Conservation (phyloP, 2,888 invertebrate species). For the Tetanocera ferruginea region DNA sequence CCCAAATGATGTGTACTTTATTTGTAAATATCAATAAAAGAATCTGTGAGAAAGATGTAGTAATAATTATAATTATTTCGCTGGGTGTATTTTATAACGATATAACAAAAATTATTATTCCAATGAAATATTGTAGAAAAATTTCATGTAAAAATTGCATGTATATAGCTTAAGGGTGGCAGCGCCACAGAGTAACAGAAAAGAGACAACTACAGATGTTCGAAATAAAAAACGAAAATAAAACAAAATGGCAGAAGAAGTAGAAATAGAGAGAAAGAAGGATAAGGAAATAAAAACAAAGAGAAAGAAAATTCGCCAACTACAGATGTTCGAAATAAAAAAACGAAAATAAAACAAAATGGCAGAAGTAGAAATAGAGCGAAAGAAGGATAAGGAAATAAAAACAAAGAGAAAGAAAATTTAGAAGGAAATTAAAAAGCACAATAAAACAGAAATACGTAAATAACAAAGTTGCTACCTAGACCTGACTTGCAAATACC, state of each 20-base stretch:
- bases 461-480: neutral
- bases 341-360: slow-evolving; percentile 39
- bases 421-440: neutral
- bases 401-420: slow-evolving; percentile 7
- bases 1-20: too few species aligned
- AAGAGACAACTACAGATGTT: too few species aligned
- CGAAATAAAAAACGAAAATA: neutral
- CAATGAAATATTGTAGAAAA: too few species aligned
- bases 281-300: slow-evolving; percentile 5
- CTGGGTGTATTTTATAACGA: too few species aligned
- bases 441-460: neutral
- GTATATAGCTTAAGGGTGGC: too few species aligned
- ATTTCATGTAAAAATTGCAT: too few species aligned
- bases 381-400: slow-evolving; percentile 24
- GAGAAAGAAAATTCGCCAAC: neutral
- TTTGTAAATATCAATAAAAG: too few species aligned
- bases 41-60: too few species aligned
- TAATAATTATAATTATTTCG: too few species aligned
- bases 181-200: too few species aligned
- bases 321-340: neutral
- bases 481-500: neutral
- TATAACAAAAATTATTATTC: too few species aligned
- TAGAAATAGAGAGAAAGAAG: slow-evolving; percentile 30
- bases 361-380: slow-evolving; percentile 46
- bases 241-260: slow-evolving; percentile 51